Evolutionary conservation across 1,140 invertebrate genomes (phyloP).

Genomic region (Probaryconus sp.): DNA sequence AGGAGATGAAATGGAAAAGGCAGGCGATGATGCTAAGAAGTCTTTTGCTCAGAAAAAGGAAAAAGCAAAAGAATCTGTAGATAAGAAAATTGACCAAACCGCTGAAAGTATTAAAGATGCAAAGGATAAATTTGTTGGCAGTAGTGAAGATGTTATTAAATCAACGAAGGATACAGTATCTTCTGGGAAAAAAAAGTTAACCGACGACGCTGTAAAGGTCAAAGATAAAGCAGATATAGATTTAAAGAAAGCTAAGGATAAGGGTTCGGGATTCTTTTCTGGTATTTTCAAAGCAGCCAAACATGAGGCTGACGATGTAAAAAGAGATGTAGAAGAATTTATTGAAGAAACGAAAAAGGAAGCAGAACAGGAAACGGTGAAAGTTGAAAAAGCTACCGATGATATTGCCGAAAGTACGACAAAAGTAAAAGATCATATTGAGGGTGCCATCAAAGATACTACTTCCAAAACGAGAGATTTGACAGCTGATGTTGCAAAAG

Average conservation of each 20-base stretch:
- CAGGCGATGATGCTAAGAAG: background rate
- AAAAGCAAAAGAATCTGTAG: too few relatives aligned
- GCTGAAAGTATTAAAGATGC: too few relatives aligned
- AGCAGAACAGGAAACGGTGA: slow-evolving; percentile 4
- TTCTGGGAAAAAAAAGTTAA: slow-evolving; percentile 11
- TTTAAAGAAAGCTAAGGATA: slow-evolving; percentile 63
- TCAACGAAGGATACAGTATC: background rate
- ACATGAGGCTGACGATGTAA: slow-evolving; percentile 46
- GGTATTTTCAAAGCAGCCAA: slow-evolving; percentile 65
- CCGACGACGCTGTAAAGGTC: background rate
- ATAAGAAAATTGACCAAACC: too few relatives aligned
- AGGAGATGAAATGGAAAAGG: background rate
- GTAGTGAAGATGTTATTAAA: too few relatives aligned
- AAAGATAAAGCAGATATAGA: slow-evolving; percentile 6
- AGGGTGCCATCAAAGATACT: slow-evolving; percentile 36
- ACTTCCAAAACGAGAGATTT: slow-evolving; percentile 38
- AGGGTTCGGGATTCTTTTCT: slow-evolving; percentile 61
- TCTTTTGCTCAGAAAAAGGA: too few relatives aligned
- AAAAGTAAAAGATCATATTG: background rate
- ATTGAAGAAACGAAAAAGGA: slow-evolving; percentile 55
- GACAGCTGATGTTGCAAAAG: too few relatives aligned
- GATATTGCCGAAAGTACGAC: background rate
- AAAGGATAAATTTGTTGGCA: too few relatives aligned
- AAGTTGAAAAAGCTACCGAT: background rate
- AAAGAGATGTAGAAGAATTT: slow-evolving; percentile 50